Conservation (phyloP, 1,140 invertebrate genomes). For the Watersipora subatra region DNA sequence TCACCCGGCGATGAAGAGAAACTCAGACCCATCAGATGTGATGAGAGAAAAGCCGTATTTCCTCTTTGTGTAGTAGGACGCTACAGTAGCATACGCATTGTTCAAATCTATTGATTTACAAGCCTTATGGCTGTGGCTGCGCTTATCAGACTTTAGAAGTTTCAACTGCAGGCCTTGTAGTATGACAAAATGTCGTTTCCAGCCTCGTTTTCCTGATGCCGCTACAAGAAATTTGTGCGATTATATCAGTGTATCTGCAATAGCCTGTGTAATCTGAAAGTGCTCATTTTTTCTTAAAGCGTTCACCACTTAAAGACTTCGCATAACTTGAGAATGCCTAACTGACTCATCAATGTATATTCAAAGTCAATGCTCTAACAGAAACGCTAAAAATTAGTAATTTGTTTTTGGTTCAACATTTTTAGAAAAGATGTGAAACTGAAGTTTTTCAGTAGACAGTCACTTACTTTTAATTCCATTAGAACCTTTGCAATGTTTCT, state of each 20-base stretch:
- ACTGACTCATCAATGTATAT: too few species aligned
- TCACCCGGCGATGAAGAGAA: conserved; percentile 88
- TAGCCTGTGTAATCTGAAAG: too few species aligned
- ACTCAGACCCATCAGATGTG: conserved; percentile 89
- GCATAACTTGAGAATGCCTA: too few species aligned
- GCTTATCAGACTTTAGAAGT: background rate
- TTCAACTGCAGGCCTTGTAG: background rate
- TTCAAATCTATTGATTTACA: conserved; percentile 62
- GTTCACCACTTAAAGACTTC: too few species aligned
- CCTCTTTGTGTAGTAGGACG: conserved; percentile 92
- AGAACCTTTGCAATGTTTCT: background rate
- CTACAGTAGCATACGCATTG: conserved; percentile 82
- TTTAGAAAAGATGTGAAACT: too few species aligned
- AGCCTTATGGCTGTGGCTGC: background rate
- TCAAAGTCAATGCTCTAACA: too few species aligned
- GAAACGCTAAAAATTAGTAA: too few species aligned
- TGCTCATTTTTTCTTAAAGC: too few species aligned
- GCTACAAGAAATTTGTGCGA: background rate
- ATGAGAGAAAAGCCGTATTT: conserved; percentile 89
- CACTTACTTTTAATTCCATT: background rate
- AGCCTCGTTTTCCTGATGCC: background rate
- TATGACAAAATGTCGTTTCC: background rate
- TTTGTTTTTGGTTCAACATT: too few species aligned
- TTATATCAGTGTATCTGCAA: too few species aligned
- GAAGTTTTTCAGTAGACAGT: too few species aligned